These are phyloP conservation scores for Tipula unca DNA, from an alignment of 2,888 invertebrate genomes.

Conservation along the genomic window DNA sequence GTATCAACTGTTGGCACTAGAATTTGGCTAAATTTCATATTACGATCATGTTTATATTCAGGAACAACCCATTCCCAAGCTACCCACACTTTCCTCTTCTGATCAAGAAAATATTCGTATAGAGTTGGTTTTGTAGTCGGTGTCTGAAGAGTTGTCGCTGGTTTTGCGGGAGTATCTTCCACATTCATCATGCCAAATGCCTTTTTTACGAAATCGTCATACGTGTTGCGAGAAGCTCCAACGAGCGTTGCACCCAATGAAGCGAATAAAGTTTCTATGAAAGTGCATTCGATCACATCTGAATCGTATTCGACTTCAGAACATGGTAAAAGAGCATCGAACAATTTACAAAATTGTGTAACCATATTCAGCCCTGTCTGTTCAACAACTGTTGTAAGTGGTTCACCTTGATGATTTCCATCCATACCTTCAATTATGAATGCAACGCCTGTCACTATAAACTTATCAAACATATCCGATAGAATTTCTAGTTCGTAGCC, in stretches of 20 bases:
- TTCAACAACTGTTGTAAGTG: conserved; percentile 71
- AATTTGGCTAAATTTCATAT: conserved; percentile 67
- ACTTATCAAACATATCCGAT: conserved; percentile 60
- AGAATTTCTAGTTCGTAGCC: conserved; percentile 41
- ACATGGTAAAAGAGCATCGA: conserved; percentile 61
- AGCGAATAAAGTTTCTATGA: conserved; percentile 46
- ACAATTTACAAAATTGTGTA: conserved; percentile 70
- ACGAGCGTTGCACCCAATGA: conserved; percentile 66
- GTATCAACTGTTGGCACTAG: conserved; percentile 88
- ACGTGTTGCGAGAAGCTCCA: conserved; percentile 57
- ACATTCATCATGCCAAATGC: conserved; percentile 59
- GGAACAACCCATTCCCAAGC: conserved; percentile 80
- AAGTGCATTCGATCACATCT: conserved; percentile 61
- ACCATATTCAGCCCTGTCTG: conserved; percentile 84
- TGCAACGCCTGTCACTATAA: conserved; percentile 63
- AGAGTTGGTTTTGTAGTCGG: conserved; percentile 63
- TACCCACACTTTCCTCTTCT: conserved; percentile 59
- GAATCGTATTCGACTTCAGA: conserved; percentile 42
- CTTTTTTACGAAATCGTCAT: conserved; percentile 73
- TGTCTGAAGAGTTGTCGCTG: conserved; percentile 60
- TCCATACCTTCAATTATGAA: conserved; percentile 63
- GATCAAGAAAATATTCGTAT: conserved; percentile 75
- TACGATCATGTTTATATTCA: conserved; percentile 61
- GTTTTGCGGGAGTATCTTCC: conserved; percentile 55
- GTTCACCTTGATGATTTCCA: conserved; percentile 62